Percentiles rank a stretch among this genome's conserved stretches.
Evolutionary conservation across 2,113 vertebrate species (phyloP).

Genomic region (Phylloscopus trochilus): DNA sequence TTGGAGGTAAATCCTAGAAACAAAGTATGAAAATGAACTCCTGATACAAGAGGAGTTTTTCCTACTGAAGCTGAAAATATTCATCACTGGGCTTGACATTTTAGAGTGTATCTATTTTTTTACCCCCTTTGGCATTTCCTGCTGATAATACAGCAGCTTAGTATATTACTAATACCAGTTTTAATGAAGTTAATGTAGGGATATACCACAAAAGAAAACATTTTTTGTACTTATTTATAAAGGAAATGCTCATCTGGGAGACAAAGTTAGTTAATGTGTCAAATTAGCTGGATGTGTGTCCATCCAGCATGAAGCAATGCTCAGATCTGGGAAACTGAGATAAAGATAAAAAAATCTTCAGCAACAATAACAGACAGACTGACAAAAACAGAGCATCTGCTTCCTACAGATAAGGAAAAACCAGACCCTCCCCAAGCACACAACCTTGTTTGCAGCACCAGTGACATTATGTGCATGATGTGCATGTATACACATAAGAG

Average conservation of each 20-base stretch:
- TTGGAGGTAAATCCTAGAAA: not conserved
- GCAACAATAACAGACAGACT: not conserved
- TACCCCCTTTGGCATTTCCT: not conserved
- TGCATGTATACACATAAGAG: fast-evolving
- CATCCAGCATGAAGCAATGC: not conserved
- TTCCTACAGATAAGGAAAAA: not conserved
- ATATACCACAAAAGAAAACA: not conserved
- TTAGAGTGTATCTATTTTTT: not conserved
- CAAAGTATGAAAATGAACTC: not conserved
- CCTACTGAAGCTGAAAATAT: not conserved
- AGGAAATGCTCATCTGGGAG: not conserved
- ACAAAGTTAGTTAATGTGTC: not conserved
- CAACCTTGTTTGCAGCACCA: not conserved
- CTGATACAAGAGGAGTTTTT: not conserved
- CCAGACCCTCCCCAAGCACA: not conserved
- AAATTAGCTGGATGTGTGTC: no score
- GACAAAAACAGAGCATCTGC: not conserved
- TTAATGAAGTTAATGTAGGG: not conserved
- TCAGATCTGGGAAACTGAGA: not conserved
- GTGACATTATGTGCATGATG: fast-evolving
- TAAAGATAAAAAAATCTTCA: not conserved
- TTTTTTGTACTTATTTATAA: not conserved
- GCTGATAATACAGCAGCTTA: not conserved
- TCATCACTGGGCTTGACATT: not conserved
- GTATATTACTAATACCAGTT: not conserved